Percentiles rank a stretch among this genome's conserved stretches.
phyloP scores from a whole-genome alignment of 2,888 invertebrate species.

The Hydriomena furcata region DNA sequence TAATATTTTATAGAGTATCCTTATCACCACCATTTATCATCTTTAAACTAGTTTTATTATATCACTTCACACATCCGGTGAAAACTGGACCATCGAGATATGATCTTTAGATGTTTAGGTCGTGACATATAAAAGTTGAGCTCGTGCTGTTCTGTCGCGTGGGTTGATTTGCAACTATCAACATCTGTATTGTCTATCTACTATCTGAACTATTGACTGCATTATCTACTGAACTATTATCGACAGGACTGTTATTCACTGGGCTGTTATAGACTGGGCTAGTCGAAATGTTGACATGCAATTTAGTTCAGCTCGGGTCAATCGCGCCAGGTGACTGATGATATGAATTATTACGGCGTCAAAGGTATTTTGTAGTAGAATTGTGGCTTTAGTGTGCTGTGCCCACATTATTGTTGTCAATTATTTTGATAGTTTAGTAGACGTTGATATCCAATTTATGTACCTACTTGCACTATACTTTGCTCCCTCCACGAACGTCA shows the following conservation, averaged over 20 bases:
- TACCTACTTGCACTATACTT: too few relatives aligned
- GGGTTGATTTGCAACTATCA: conserved; percentile 47
- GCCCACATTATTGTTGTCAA: conserved; percentile 9
- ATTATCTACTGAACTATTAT: conserved; percentile 11
- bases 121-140: conserved; percentile 31
- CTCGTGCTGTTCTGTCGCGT: conserved; percentile 43
- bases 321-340: conserved; percentile 26
- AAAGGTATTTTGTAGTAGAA: neutral
- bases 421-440: neutral
- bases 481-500: too few relatives aligned
- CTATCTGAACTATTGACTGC: conserved; percentile 35
- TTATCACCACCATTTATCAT: conserved; percentile 34
- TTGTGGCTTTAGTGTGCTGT: conserved; percentile 14
- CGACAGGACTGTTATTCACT: conserved; percentile 5
- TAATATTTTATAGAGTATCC: conserved; percentile 19
- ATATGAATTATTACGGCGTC: conserved; percentile 34
- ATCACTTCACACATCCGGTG: conserved; percentile 38
- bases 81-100: conserved; percentile 35
- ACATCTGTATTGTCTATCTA: conserved; percentile 43
- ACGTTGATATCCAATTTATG: too few relatives aligned
- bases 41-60: conserved; percentile 32
- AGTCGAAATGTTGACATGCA: conserved; percentile 16
- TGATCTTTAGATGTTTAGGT: conserved; percentile 10
- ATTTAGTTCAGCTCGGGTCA: conserved; percentile 28
- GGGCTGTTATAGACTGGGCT: conserved; percentile 15